These are phyloP conservation scores for Parnassius smintheus DNA, from an alignment of 2,888 invertebrate species.

Conservation along the genomic window DNA sequence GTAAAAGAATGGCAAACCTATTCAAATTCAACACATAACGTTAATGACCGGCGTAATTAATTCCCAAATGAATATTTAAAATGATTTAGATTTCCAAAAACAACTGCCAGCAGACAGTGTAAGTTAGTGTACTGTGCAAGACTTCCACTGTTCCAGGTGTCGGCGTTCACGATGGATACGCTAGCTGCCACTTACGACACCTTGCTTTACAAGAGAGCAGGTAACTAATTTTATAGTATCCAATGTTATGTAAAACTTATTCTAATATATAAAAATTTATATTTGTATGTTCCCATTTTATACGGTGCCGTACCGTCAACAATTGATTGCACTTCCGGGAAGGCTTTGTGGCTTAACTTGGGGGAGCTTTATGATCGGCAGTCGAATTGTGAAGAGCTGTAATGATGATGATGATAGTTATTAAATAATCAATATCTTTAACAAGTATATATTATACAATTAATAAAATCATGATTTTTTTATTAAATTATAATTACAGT, in stretches of 20 bases:
- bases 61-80: background rate
- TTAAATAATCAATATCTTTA: too few relatives aligned
- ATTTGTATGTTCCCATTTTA: too few relatives aligned
- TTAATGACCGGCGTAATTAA: background rate
- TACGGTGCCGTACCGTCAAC: too few relatives aligned
- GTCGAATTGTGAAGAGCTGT: background rate
- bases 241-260: conserved; percentile 8
- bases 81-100: background rate
- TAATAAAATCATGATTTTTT: too few relatives aligned
- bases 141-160: background rate
- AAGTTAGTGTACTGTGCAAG: background rate
- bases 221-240: conserved; percentile 45
- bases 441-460: too few relatives aligned
- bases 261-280: too few relatives aligned
- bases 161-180: conserved; percentile 48
- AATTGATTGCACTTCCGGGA: too few relatives aligned
- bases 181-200: conserved; percentile 51
- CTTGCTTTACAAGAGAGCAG: conserved; percentile 67
- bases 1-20: too few relatives aligned
- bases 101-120: conserved; percentile 1
- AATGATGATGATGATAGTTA: too few relatives aligned
- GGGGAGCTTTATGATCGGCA: background rate
- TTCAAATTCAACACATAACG: too few relatives aligned
- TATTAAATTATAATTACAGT: too few relatives aligned
- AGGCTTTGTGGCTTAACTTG: too few relatives aligned